Conservation (phyloP, 1,140 invertebrate genomes). For the Pseudomyrmex gracilis region DNA sequence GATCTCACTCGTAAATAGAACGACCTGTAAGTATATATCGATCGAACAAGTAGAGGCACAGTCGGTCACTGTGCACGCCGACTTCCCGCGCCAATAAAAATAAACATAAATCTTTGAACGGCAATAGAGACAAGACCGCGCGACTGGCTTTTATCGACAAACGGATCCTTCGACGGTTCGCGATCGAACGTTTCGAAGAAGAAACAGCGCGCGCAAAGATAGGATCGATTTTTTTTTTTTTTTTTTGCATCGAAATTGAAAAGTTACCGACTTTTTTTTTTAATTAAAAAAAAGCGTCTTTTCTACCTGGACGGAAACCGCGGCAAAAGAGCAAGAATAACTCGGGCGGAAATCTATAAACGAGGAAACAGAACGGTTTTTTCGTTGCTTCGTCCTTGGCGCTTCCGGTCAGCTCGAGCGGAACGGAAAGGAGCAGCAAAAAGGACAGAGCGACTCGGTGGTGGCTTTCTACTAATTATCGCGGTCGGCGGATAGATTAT, state of each 20-base stretch:
- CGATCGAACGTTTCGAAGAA: conserved; percentile 33
- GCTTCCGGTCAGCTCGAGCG: not conserved
- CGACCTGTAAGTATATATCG: conserved; percentile 29
- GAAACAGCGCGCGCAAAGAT: too few relatives aligned
- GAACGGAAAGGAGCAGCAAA: not conserved
- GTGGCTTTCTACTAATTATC: conserved; percentile 26
- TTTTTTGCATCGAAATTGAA: too few relatives aligned
- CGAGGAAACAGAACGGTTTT: not conserved
- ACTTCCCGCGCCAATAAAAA: conserved; percentile 3
- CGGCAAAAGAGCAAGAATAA: too few relatives aligned
- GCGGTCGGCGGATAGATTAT: not conserved
- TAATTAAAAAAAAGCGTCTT: too few relatives aligned
- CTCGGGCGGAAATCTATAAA: not conserved
- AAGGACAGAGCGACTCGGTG: not conserved
- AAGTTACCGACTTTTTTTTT: too few relatives aligned
- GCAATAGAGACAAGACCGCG: conserved; percentile 2
- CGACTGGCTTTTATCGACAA: conserved; percentile 51
- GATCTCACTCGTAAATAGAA: conserved; percentile 12
- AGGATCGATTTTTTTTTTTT: too few relatives aligned
- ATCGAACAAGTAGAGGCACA: conserved; percentile 16
- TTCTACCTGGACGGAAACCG: too few relatives aligned
- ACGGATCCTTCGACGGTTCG: not conserved
- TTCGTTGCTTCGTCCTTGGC: not conserved
- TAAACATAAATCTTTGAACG: not conserved
- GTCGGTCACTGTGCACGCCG: too few relatives aligned